Evolutionary conservation across 2,888 invertebrate genomes (phyloP).

Genomic region (Steinernema scapterisci): DNA sequence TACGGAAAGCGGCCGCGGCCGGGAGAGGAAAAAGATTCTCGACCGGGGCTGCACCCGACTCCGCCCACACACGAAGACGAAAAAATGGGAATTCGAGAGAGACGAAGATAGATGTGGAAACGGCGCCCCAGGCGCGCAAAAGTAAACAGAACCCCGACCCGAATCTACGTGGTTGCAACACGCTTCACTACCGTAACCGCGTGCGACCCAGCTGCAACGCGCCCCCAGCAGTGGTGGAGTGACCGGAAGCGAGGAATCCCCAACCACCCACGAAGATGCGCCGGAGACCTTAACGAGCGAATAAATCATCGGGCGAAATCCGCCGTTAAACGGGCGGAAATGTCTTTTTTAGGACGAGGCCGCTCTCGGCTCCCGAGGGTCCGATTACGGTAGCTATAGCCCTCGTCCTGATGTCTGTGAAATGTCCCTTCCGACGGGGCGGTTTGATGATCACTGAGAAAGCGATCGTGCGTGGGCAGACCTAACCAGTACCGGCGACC

Average conservation of each 20-base stretch:
- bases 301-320: constrained; percentile 19
- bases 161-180: neutral
- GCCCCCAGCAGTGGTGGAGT: neutral
- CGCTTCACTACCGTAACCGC: neutral
- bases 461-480: neutral
- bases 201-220: neutral
- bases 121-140: constrained; percentile 17
- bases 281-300: neutral
- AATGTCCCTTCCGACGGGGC: neutral
- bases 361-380: neutral
- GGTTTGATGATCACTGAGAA: neutral
- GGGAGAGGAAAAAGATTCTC: constrained; percentile 24
- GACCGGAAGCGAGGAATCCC: neutral
- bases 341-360: neutral
- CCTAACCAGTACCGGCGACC: neutral
- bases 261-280: neutral
- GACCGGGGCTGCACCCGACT: constrained; percentile 19
- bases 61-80: constrained; percentile 32
- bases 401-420: neutral
- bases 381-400: neutral
- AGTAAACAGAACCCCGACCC: constrained; percentile 24
- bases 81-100: constrained; percentile 29
- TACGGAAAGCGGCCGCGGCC: neutral
- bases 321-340: constrained; percentile 23
- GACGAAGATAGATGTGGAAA: constrained; percentile 30